Percentiles rank a stretch among this genome's conserved stretches.
Conservation (phyloP, 1,140 invertebrate species). For the Drosophila kohkoa region DNA sequence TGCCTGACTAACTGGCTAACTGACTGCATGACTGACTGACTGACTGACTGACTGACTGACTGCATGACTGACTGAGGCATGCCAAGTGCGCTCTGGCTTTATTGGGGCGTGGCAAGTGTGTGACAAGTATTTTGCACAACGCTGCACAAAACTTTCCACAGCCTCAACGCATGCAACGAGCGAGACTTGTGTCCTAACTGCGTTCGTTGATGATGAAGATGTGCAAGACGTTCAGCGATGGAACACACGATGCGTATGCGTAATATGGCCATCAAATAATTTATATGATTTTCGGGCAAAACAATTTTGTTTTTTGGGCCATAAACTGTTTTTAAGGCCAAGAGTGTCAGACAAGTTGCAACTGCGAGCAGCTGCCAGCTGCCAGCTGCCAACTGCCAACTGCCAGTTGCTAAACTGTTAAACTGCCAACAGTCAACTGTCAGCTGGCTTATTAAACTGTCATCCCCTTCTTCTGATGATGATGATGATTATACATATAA, state of each 20-base stretch:
- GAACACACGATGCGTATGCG: conserved; percentile 56
- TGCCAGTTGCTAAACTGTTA: too few species aligned
- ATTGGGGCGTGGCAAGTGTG: conserved; percentile 71
- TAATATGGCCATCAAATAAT: conserved; percentile 73
- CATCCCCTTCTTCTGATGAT: background rate
- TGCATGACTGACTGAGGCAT: conserved; percentile 11
- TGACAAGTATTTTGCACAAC: conserved; percentile 77
- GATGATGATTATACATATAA: too few species aligned
- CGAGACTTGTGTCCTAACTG: conserved; percentile 44
- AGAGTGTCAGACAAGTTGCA: conserved; percentile 38
- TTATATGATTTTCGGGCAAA: conserved; percentile 42
- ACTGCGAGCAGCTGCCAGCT: conserved; percentile 1
- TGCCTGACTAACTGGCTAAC: conserved; percentile 2
- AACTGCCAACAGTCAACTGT: background rate
- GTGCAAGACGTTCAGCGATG: conserved; percentile 15
- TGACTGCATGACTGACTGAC: conserved; percentile 20
- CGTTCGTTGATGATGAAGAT: conserved; percentile 29
- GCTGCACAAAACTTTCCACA: conserved; percentile 72
- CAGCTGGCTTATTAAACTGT: conserved; percentile 58
- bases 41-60: conserved; percentile 5
- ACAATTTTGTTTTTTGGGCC: conserved; percentile 22
- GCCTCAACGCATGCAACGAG: conserved; percentile 39
- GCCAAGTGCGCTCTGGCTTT: conserved; percentile 26
- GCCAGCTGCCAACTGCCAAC: background rate
- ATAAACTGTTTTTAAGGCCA: conserved; percentile 54